Base-by-base conservation (phyloP, 2,888 invertebrate species). In the Leptarthrus brevirostris region DNA sequence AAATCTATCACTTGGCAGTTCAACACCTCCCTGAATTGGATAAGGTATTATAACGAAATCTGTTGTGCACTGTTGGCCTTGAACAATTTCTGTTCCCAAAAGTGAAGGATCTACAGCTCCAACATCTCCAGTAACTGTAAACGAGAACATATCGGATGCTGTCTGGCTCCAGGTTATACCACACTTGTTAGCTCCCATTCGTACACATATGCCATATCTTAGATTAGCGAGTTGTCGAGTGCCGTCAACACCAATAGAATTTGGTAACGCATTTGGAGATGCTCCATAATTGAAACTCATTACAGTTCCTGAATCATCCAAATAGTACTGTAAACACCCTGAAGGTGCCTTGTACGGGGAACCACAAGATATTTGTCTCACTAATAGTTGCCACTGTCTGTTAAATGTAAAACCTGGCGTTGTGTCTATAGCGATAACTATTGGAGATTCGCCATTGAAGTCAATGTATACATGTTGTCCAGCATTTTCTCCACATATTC, bases 381-480 rank as follows among this genome's bases (percentile, higher is more conserved):
- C 86, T 81, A 89, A 89, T 52, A 94, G 87, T 80, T 92, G 93
- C 93, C 93, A 94, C 73, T 90, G 87, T 56, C 94, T 87, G 30
- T 88, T 86, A 79, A 90, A 89, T 0, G 88, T 84, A 2, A 88
- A 88, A 0, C 88, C 84, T 0, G 86, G 80, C 0, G 90, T 90
- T 0, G 92, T 91, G 10, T 90, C 88, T 14, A 94, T 85, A 0
- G 89, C 87, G 54, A 94, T 88, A 2, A 88, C 90, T 44, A 94
- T 92, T 0, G 92, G 88, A 18, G 86, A 86, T 20, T 89, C 88
- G 0, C 89, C 90, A 79, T 90, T 89, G 80, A 94, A 93, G 81
- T 92, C 90, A 1, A 93, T 88, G 79, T 91, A 93, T 24, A 93
- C 87, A 79, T 92, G 92, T 82, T 94, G 92, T 0, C 93, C 93